Base-by-base conservation (phyloP, 1,140 invertebrate genomes). In the Drosophila quadrilineata region DNA sequence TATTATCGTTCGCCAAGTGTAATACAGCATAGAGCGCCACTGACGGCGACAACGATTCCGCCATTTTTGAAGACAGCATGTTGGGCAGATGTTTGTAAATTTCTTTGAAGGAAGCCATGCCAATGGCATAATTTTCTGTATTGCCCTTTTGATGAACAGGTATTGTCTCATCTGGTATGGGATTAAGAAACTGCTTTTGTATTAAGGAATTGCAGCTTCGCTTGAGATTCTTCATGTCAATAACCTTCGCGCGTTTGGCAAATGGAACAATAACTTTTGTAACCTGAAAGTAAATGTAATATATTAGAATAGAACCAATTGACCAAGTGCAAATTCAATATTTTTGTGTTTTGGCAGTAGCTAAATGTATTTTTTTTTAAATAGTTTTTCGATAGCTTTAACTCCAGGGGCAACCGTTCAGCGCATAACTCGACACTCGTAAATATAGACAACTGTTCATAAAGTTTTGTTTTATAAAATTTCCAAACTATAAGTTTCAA, bases 211-310 rank as follows among this genome's bases (percentile, higher is more conserved):
- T 77, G 94, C 93, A 24, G 90, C 90, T 56, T 75, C 65, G 86
- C 85, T 96, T 96, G 6, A 96, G 76, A 76, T 92, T 92, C 67
- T 93, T 93, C 90, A 96, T 94, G 80, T 96, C 94, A 40, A 96
- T 92, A 41, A 93, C 94, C 75, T 96, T 96, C 0, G 95, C 94
- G 54, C 92, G 91, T 65, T 92, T 92, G 1, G 94, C 93, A 88
- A 94, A 95, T 5, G 91, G 90, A 36, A 95, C 93, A 60, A 92
- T 90, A 46, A 93, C 91, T 88, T 93, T 93, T 17, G 91, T 90
- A 14, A 94, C 92, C 92, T 91, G 36, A 3, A 60, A 9, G n/a
- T n/a, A 41, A 28, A 53, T 14, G 35, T 0, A 17, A 24, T 3
- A 0, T 29, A 10, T 31, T 8, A 12, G 36, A 24, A 5, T 33